Evolutionary conservation across 1,140 invertebrate species (phyloP).

Genomic region (Brachionus plicatilis): DNA sequence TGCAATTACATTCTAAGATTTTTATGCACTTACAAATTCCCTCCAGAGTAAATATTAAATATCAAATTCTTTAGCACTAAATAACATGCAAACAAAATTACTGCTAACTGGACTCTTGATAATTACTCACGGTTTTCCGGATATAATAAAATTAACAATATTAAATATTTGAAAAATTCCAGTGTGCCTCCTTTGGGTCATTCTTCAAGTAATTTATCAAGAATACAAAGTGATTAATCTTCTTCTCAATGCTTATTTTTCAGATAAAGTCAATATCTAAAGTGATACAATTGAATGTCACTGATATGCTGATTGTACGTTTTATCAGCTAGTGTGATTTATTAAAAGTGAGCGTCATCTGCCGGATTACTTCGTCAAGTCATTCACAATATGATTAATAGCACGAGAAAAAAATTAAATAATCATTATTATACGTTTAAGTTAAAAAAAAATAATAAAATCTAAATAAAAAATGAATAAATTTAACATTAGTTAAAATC

Average conservation of each 20-base stretch:
- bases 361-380: not conserved
- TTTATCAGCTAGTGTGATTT: not conserved
- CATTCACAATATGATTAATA: not conserved
- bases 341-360: not conserved
- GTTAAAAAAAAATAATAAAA: not conserved
- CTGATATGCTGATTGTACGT: not conserved
- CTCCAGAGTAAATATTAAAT: not conserved
- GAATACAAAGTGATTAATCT: not conserved
- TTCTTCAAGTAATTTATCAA: not conserved
- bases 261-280: not conserved
- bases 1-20: constrained; percentile 12
- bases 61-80: constrained; percentile 14
- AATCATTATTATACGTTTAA: not conserved
- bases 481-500: not conserved
- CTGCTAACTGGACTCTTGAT: constrained; percentile 32
- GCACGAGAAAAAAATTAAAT: not conserved
- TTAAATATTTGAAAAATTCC: not conserved
- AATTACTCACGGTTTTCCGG: not conserved
- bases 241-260: not conserved
- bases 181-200: not conserved
- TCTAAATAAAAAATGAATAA: not conserved
- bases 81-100: constrained; percentile 20
- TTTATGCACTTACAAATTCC: not conserved
- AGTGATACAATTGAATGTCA: not conserved
- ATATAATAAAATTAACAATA: not conserved